Conservation (phyloP, 2,888 invertebrate genomes). For the Euproctis similis region DNA sequence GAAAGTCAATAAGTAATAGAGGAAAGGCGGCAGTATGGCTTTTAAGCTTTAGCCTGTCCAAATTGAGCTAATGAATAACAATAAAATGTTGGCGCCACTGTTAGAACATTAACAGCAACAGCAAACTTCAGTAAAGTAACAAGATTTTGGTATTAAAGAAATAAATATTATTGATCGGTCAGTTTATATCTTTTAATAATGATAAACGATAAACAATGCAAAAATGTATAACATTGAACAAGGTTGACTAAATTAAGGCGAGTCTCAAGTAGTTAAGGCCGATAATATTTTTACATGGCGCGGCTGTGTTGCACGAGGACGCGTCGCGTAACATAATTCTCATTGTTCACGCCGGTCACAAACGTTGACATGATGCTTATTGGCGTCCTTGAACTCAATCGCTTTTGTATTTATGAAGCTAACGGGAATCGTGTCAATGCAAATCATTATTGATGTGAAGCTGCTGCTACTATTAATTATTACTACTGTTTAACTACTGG, state of each 20-base stretch:
- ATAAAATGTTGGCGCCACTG: too few relatives aligned
- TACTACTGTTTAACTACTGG: constrained; percentile 36
- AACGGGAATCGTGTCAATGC: constrained; percentile 70
- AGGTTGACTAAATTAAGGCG: constrained; percentile 34
- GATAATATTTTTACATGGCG: constrained; percentile 70
- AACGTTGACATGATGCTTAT: constrained; percentile 59
- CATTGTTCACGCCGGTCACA: constrained; percentile 74
- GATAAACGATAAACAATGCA: too few relatives aligned
- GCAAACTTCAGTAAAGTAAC: too few relatives aligned
- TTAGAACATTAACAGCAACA: too few relatives aligned
- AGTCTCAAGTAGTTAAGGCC: constrained; percentile 44
- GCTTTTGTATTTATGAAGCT: constrained; percentile 64
- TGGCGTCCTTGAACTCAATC: constrained; percentile 72
- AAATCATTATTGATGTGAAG: constrained; percentile 56
- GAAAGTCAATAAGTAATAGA: too few relatives aligned
- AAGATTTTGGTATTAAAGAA: too few relatives aligned
- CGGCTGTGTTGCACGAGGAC: constrained; percentile 69
- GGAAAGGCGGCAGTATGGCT: too few relatives aligned
- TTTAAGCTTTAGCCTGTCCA: too few relatives aligned
- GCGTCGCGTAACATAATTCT: constrained; percentile 53
- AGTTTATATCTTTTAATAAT: too few relatives aligned
- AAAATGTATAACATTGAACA: constrained; percentile 2
- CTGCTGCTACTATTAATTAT: too few relatives aligned
- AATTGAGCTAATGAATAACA: too few relatives aligned
- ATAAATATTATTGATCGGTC: too few relatives aligned